phyloP scores from a whole-genome alignment of 2,888 invertebrate species.

The Ennomos fuscantarius region DNA sequence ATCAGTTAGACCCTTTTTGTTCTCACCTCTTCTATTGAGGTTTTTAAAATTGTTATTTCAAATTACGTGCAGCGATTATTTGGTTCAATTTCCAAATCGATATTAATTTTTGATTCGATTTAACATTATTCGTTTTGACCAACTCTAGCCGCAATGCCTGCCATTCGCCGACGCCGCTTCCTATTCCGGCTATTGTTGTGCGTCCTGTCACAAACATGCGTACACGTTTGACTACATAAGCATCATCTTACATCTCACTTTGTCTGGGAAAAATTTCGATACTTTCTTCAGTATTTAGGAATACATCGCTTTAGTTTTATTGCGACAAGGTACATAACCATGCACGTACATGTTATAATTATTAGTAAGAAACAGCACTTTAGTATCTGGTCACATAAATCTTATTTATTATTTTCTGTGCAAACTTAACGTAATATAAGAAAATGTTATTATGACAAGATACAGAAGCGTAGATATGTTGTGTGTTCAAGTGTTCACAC shows the following conservation, averaged over 20 bases:
- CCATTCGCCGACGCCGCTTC: constrained; percentile 76
- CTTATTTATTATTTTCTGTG: not conserved
- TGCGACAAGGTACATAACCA: not conserved
- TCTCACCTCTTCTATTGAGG: too few species aligned
- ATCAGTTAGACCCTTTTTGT: too few species aligned
- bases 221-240: constrained; percentile 53
- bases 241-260: constrained; percentile 30
- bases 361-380: not conserved
- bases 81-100: not conserved
- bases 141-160: constrained; percentile 39
- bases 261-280: constrained; percentile 11
- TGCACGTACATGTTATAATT: not conserved
- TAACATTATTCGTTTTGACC: constrained; percentile 5
- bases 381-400: constrained; percentile 5
- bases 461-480: not conserved
- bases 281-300: constrained; percentile 1
- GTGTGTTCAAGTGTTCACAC: constrained; percentile 2
- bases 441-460: constrained; percentile 5
- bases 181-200: constrained; percentile 83
- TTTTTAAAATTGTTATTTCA: too few species aligned
- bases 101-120: constrained; percentile 3
- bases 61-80: not conserved
- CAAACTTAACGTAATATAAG: not conserved
- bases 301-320: not conserved
- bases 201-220: constrained; percentile 74